phyloP scores from a whole-genome alignment of 2,113 vertebrate genomes.

The Nymphicus hollandicus region DNA sequence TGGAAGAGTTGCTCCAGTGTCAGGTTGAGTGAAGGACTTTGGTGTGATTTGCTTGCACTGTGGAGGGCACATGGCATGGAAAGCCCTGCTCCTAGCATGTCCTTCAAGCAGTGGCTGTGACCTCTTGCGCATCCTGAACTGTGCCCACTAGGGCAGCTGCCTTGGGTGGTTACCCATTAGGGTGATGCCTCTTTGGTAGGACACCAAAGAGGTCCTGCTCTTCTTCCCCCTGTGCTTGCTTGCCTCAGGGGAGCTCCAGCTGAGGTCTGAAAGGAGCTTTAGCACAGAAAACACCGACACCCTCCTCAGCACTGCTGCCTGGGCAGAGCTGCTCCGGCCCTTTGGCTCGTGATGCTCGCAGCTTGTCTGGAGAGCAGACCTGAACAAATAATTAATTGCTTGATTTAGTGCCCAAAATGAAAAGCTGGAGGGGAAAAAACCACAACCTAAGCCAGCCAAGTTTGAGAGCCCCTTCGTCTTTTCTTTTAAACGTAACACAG shows the following conservation, averaged over 20 bases:
- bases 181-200: background rate
- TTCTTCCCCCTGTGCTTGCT: background rate
- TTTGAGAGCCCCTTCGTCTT: background rate
- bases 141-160: fast-evolving
- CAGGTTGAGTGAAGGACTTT: background rate
- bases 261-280: background rate
- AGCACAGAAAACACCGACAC: background rate
- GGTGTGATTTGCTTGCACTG: background rate
- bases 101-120: background rate
- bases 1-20: background rate
- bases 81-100: background rate
- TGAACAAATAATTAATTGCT: conserved; percentile 43
- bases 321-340: background rate
- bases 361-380: conserved; percentile 9
- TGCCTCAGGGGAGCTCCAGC: fast-evolving
- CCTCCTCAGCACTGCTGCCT: background rate
- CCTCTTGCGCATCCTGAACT: background rate
- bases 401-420: conserved; percentile 26
- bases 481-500: background rate
- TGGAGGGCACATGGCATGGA: background rate
- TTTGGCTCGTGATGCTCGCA: background rate
- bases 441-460: background rate
- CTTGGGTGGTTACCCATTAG: background rate
- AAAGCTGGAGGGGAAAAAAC: background rate
- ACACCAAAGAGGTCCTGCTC: background rate